Evolutionary conservation across 1,140 invertebrate species (phyloP).

Genomic region (Drosophila mojavensis): DNA sequence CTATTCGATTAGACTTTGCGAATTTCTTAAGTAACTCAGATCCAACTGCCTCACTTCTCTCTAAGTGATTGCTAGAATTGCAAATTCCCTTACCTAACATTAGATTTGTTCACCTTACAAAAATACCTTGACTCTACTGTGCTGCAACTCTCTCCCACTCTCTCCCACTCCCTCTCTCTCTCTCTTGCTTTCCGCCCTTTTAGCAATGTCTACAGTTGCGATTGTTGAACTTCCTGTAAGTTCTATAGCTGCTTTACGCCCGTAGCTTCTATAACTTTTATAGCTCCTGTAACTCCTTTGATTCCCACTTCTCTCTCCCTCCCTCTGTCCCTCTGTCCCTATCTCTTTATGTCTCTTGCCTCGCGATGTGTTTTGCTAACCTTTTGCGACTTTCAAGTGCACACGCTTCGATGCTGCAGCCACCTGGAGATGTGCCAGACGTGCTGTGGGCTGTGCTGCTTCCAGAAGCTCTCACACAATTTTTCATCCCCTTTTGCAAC

Average conservation of each 20-base stretch:
- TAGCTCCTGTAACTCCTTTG: too few relatives aligned
- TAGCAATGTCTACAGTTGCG: too few relatives aligned
- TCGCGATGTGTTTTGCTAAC: not conserved
- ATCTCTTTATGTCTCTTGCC: not conserved
- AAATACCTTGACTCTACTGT: not conserved
- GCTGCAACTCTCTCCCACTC: too few relatives aligned
- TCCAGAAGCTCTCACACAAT: slow-evolving; percentile 28
- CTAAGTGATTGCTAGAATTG: not conserved
- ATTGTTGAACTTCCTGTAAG: not conserved
- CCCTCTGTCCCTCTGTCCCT: not conserved
- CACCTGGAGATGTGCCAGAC: slow-evolving; percentile 20
- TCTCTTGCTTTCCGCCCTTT: not conserved
- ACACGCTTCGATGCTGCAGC: slow-evolving; percentile 43
- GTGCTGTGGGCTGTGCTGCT: not conserved
- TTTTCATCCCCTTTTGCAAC: slow-evolving; percentile 70
- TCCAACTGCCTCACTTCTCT: not conserved
- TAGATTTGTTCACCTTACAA: too few relatives aligned
- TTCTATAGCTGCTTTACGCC: too few relatives aligned
- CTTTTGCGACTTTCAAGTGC: slow-evolving; percentile 29
- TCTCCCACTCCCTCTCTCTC: not conserved
- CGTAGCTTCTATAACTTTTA: too few relatives aligned
- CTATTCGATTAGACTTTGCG: too few relatives aligned
- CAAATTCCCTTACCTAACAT: not conserved
- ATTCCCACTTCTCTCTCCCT: not conserved
- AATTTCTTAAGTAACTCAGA: not conserved